Base-by-base conservation (phyloP, 2,797 vertebrate species). In the Buceros bicornis region DNA sequence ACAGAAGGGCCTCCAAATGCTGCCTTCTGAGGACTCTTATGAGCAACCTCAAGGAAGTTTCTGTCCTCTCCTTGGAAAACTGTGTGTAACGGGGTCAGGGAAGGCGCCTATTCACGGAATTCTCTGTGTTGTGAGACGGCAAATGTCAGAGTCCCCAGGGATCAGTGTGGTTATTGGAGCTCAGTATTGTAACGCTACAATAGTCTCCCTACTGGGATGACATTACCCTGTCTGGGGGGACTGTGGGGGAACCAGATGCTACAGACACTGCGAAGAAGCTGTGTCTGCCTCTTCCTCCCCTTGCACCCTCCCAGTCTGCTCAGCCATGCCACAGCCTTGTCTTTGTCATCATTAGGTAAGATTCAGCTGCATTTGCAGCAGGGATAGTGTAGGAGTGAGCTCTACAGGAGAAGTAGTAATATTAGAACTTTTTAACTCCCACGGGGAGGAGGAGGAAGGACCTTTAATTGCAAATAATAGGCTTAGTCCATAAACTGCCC, bases 161-260 rank as follows among this genome's bases (percentile, higher is more conserved):
- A 65, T 54, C 57, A 22, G 2, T 3, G 12, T 69, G 69, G 60
- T 82, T 93, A 51, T 28, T 93, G 91, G 80, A 95, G 67, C 37
- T 95, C 35, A 11, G 60, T 43, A 24, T 82, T 90, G 43, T 40
- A 73, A 57, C 11, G 48, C 58, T 90, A 83, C 29, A 72, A 45
- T 80, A 65, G 90, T 96, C 94, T 95, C 42, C 48, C 53, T 90
- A 74, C 71, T 90, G 56, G 53, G 73, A 26, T 77, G 60, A 61
- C 35, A 57, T 57, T 74, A 74, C 40, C 48, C 42, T 78, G 37
- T 40, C 37, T 40, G 37, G 10, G 66, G 71, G 71, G 31, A 73
- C 8, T 66, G 54, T 15, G 69, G 15, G 24, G 26, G 77, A 90
- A 65, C 48, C 5, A 31, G 82, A 31, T 77, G 57, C 28, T 72